These are phyloP conservation scores for Macrosiphum euphorbiae DNA, from an alignment of 2,888 invertebrate species.

Conservation along the genomic window DNA sequence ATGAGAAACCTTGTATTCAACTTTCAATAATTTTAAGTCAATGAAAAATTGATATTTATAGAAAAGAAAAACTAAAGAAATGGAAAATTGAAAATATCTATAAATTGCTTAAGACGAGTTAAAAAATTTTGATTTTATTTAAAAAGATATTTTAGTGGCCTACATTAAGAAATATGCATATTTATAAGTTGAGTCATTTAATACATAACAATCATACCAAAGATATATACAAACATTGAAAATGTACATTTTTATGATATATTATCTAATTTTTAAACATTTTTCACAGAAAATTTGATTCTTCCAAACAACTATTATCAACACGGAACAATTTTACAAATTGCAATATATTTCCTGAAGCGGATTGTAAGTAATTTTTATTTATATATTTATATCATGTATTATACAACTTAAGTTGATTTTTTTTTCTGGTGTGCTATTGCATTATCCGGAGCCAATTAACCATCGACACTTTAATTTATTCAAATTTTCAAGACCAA, in stretches of 20 bases:
- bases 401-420: too few relatives aligned
- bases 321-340: background rate
- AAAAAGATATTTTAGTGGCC: too few relatives aligned
- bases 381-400: background rate
- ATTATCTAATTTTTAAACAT: background rate
- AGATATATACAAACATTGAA: too few relatives aligned
- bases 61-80: too few relatives aligned
- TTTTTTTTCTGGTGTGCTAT: background rate
- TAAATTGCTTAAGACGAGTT: too few relatives aligned
- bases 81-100: too few relatives aligned
- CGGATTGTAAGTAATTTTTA: background rate
- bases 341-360: background rate
- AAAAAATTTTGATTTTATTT: background rate
- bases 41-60: too few relatives aligned
- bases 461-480: background rate
- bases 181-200: too few relatives aligned
- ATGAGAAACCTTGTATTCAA: too few relatives aligned
- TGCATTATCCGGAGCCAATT: background rate
- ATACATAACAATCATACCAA: too few relatives aligned
- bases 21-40: too few relatives aligned
- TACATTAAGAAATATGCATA: too few relatives aligned
- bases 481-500: background rate
- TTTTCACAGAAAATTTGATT: background rate
- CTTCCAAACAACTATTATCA: background rate
- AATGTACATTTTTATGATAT: background rate